Base-by-base conservation (phyloP, 2,797 vertebrate genomes). In the Eupleurogrammus muticus region DNA sequence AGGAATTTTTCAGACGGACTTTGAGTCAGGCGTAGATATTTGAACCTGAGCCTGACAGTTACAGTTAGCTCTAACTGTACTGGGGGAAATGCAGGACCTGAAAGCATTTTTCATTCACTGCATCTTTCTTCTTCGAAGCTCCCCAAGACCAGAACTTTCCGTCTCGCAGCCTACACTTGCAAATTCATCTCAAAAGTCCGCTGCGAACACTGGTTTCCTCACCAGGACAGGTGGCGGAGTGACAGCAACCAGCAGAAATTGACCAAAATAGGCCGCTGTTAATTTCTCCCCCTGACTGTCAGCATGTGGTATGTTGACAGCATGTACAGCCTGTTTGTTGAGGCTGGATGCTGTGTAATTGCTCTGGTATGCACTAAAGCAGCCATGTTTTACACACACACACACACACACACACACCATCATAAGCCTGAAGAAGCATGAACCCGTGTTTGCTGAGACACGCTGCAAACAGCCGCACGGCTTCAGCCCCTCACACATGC, bases 371-470 rank as follows among this genome's bases (percentile, higher is more conserved):
- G 91, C 78, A 77, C 55, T 80, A 81, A 84, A 73, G 83, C 86
- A 83, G 79, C 84, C 75, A 79, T 68, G 79, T 77, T 77, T 13
- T 70, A 2, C 44, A 17, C 40, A n/a, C 38, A 42, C 40, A 16
- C 40, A n/a, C 40, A 44, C 40, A 44, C 50, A 10, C 9, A 40
- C 48, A 32, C 50, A 35, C 35, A 10, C 40, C 42, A 14, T 42
- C 28, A 50, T 46, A 11, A 54, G 69, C 83, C 66, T 50, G 49
- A 66, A 82, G 87, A 89, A 85, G 87, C 89, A 91, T 89, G 88
- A 89, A 87, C 69, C 68, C 1, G 87, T 81, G 89, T 96, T 93
- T 97, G 96, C 97, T 87, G 93, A 89, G 95, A 96, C 96, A 95
- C 96, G 96, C 95, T 93, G 90, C 67, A 85, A 61, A 46, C 93